Evolutionary conservation across 1,140 invertebrate genomes (phyloP).

Genomic region (Babylonia areolata): DNA sequence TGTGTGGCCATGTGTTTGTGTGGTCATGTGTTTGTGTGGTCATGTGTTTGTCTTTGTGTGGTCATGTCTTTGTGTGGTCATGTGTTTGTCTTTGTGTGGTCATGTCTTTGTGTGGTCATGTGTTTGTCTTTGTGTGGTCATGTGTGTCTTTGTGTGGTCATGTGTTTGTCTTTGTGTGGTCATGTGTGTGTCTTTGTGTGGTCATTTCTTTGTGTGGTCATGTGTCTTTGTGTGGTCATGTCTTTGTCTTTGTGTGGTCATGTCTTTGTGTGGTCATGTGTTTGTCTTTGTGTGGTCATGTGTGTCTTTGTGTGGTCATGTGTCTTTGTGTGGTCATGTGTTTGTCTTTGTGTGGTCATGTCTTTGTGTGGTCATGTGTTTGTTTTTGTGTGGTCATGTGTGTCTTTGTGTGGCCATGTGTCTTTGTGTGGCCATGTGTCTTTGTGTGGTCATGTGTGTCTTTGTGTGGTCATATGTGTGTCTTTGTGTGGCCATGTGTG

Average conservation of each 20-base stretch:
- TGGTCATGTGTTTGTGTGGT: neutral
- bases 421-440: neutral
- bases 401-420: too few species aligned
- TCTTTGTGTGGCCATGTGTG: neutral
- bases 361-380: neutral
- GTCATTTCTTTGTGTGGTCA: too few species aligned
- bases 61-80: neutral
- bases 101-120: neutral
- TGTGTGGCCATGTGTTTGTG: neutral
- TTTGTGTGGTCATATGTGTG: conserved; percentile 16
- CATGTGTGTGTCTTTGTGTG: neutral
- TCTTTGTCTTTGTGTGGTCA: neutral
- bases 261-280: neutral
- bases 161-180: neutral
- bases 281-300: neutral
- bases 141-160: too few species aligned
- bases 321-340: neutral
- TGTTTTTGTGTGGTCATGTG: too few species aligned
- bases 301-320: neutral
- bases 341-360: neutral
- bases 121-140: neutral
- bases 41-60: neutral
- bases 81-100: neutral
- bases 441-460: neutral
- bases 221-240: conserved; percentile 3